Evolutionary conservation across 2,888 invertebrate genomes (phyloP).

Genomic region (Galeruca laticollis): DNA sequence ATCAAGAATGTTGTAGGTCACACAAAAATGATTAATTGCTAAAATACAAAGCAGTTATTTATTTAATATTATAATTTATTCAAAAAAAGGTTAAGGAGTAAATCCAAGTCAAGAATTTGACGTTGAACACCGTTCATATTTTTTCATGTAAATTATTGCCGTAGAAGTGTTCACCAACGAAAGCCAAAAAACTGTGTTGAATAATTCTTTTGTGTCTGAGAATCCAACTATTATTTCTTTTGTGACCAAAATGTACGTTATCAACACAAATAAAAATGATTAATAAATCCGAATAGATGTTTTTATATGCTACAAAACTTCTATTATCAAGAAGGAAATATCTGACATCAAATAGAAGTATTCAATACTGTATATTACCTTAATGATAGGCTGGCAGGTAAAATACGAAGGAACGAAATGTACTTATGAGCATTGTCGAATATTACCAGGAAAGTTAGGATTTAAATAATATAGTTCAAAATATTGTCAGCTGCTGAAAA

Average conservation of each 20-base stretch:
- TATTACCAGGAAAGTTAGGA: too few species aligned
- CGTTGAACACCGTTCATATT: conserved; percentile 60
- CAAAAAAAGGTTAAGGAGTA: conserved; percentile 59
- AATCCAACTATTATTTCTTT: not conserved
- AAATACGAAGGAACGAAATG: too few species aligned
- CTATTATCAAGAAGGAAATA: too few species aligned
- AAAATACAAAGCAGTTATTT: conserved; percentile 56
- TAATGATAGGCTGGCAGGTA: too few species aligned
- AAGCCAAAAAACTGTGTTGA: conserved; percentile 24
- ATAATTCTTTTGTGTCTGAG: conserved; percentile 11
- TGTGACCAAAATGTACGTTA: not conserved
- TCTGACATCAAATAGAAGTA: too few species aligned
- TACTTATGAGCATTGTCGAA: too few species aligned
- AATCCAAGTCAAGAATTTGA: conserved; percentile 61
- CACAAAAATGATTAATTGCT: conserved; percentile 57
- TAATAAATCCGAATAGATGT: too few species aligned
- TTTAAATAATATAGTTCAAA: too few species aligned
- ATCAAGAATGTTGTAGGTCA: conserved; percentile 56
- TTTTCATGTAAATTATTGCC: conserved; percentile 63
- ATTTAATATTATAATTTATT: conserved; percentile 63
- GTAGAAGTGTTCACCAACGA: conserved; percentile 21
- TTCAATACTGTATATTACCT: too few species aligned
- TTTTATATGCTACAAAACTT: too few species aligned
- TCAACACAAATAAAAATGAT: too few species aligned
- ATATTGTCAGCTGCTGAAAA: too few species aligned